Base-by-base conservation (phyloP, 1,140 invertebrate species). In the Cherax destructor region DNA sequence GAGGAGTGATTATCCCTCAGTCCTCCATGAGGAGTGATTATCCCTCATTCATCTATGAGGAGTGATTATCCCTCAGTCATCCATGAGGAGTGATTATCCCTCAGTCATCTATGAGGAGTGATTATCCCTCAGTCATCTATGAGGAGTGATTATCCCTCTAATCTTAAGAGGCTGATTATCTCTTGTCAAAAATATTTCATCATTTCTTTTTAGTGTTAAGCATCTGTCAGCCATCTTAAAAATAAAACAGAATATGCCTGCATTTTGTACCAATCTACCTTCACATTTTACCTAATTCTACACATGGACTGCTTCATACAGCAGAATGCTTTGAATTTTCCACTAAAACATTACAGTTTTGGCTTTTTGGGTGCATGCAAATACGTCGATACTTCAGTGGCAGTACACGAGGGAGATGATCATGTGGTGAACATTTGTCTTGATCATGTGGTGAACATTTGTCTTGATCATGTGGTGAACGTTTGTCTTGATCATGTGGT, bases 291-390 rank as follows among this genome's bases (percentile, higher is more conserved):
- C 89, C 59, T 91, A 30, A 80, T 91, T 91, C 86, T 85, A 47
- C 89, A 91, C 89, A 69, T 85, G 83, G 79, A 91, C 89, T 91
- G 89, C 89, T 91, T 91, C 83, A 85, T 30, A 83, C 85, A 91
- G 89, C 89, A 91, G 89, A 91, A 91, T 91, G 89, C 89, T 91
- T 91, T 91, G 83, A 83, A 79, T 91, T 86, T 79, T 91, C 89
- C 89, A 91, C 89, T 91, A 85, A 91, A 85, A 65, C 80, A 85
- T 91, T 85, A 91, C 89, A 91, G 72, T 91, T 91, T 91, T 91
- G 89, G 89, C 89, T 91, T 91, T 47, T 91, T 83, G 89, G 89
- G 83, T 91, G 89, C 89, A 91, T 91, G 89, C 56, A 74, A 91
- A 91, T 74, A 91, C 89, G 83, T 85, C 89, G 76, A 41, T 56